These are phyloP conservation scores for Sandelia bainsii DNA, from an alignment of 2,797 vertebrate species.

Conservation along the genomic window DNA sequence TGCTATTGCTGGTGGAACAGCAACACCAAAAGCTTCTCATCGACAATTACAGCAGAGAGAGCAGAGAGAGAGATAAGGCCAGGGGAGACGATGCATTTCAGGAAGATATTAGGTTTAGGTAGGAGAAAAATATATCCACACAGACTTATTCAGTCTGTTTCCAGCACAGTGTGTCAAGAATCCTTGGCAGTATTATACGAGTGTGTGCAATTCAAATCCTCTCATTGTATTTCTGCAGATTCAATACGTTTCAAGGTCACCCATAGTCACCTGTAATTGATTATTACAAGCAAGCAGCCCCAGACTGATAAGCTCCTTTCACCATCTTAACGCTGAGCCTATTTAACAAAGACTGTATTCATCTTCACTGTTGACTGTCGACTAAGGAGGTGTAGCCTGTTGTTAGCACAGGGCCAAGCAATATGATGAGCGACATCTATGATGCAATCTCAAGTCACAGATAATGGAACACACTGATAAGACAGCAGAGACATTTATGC, in stretches of 20 bases:
- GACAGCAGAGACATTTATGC: constrained; percentile 32
- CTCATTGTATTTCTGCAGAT: constrained; percentile 76
- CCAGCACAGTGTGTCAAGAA: constrained; percentile 55
- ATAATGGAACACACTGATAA: constrained; percentile 36
- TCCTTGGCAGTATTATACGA: constrained; percentile 63
- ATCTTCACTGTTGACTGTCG: constrained; percentile 54
- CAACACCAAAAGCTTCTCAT: constrained; percentile 81
- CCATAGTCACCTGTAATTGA: constrained; percentile 80
- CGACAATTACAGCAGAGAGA: constrained; percentile 85
- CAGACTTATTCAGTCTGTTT: constrained; percentile 57
- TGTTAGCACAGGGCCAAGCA: constrained; percentile 44
- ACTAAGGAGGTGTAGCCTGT: constrained; percentile 52
- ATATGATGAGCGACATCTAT: constrained; percentile 44
- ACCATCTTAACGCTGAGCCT: constrained; percentile 64
- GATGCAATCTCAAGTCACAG: constrained; percentile 43
- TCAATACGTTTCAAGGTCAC: constrained; percentile 80
- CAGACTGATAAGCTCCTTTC: constrained; percentile 75
- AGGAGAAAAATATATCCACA: constrained; percentile 65
- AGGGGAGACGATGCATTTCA: constrained; percentile 75
- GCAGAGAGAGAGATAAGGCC: constrained; percentile 73
- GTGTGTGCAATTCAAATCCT: constrained; percentile 77
- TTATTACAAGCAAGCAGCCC: constrained; percentile 76
- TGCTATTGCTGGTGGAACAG: constrained; percentile 83
- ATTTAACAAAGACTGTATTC: constrained; percentile 67
- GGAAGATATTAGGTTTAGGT: constrained; percentile 75